A percentile compares a stretch with the other conserved stretches of the same genome.
These are phyloP conservation scores for Amphipyra tragopoginis DNA, from an alignment of 2,888 invertebrate genomes.

Conservation along the genomic window DNA sequence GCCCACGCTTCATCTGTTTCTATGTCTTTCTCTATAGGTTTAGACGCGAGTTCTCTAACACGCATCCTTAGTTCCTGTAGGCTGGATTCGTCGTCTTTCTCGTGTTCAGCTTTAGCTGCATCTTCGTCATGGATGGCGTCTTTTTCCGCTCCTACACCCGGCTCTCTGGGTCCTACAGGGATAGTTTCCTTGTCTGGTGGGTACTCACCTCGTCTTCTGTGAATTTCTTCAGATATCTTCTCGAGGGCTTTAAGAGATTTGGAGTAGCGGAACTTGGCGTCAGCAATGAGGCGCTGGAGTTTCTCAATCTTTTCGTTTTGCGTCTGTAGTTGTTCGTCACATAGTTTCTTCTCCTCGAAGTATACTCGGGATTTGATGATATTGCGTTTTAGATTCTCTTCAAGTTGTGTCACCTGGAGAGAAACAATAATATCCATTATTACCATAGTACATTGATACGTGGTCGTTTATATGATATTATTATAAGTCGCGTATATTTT, in stretches of 20 bases:
- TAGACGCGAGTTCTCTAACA: conserved; percentile 92
- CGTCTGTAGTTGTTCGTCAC: conserved; percentile 95
- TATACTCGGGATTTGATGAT: conserved; percentile 97
- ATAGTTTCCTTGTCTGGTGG: conserved; percentile 83
- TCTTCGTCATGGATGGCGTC: conserved; percentile 84
- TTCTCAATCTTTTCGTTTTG: conserved; percentile 96
- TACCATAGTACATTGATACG: too few relatives aligned
- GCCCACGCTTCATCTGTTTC: conserved; percentile 93
- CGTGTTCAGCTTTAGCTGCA: conserved; percentile 62
- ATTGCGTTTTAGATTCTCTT: conserved; percentile 94
- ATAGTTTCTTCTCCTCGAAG: conserved; percentile 96
- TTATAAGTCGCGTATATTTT: too few relatives aligned
- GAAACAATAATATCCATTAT: conserved; percentile 27
- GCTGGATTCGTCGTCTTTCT: conserved; percentile 88
- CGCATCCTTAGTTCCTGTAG: conserved; percentile 92
- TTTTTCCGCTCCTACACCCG: conserved; percentile 94
- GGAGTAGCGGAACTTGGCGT: conserved; percentile 95
- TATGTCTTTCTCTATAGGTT: conserved; percentile 93
- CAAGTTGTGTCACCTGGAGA: conserved; percentile 92
- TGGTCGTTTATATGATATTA: not conserved
- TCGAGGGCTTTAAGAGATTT: conserved; percentile 95
- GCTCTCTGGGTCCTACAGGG: conserved; percentile 90
- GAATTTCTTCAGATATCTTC: conserved; percentile 97
- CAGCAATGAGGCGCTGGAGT: conserved; percentile 94
- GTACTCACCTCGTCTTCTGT: conserved; percentile 91